phyloP scores from a whole-genome alignment of 2,888 invertebrate genomes.

The Celastrina argiolus region DNA sequence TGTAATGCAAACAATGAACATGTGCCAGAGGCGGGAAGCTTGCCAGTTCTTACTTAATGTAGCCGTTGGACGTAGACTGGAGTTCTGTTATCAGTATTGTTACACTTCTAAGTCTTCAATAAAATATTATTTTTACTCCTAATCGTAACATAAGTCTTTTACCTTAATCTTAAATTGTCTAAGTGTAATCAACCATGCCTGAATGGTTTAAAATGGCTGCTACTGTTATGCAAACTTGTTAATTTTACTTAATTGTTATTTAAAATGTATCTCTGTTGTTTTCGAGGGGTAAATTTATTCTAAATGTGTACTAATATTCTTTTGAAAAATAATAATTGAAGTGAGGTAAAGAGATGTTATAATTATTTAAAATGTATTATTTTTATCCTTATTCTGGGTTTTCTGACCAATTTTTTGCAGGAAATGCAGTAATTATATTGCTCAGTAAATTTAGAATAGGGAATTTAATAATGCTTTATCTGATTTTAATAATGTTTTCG shows the following conservation, averaged over 20 bases:
- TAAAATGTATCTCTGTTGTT: slow-evolving; percentile 3
- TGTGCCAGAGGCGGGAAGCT: background rate
- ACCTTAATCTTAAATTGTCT: slow-evolving; percentile 11
- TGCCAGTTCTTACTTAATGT: background rate
- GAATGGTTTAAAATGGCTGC: slow-evolving; percentile 4
- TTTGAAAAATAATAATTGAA: background rate
- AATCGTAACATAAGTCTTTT: background rate
- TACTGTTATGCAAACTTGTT: slow-evolving; percentile 3
- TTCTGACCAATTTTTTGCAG: too few relatives aligned
- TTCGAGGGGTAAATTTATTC: background rate
- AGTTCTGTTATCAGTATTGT: slow-evolving; percentile 18
- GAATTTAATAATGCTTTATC: too few relatives aligned
- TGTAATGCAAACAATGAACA: background rate
- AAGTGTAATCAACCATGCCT: slow-evolving; percentile 7
- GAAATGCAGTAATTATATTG: too few relatives aligned
- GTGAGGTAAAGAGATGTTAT: background rate
- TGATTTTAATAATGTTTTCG: too few relatives aligned
- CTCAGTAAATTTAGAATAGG: too few relatives aligned
- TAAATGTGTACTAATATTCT: background rate
- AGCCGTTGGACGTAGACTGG: background rate
- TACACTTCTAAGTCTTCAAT: slow-evolving; percentile 21
- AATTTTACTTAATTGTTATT: slow-evolving; percentile 20
- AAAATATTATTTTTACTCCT: slow-evolving; percentile 17
- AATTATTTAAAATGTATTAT: background rate
- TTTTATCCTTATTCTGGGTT: background rate